phyloP scores from a whole-genome alignment of 2,797 vertebrate species.

The Macrochelys suwanniensis region DNA sequence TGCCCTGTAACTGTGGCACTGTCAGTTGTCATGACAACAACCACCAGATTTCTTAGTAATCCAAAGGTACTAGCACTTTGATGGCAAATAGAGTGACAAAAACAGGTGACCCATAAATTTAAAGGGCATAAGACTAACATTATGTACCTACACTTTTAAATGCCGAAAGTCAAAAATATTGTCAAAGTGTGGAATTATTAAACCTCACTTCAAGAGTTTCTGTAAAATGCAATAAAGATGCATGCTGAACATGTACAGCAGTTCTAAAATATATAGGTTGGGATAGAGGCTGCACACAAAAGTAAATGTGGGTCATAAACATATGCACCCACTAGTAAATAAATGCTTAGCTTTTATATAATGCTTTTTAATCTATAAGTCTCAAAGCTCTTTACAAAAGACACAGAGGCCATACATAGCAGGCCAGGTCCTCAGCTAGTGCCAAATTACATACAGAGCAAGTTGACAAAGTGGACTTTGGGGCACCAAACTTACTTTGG shows the following conservation, averaged over 20 bases:
- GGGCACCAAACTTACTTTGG: not conserved
- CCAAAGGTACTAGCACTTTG: not conserved
- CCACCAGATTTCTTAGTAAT: not conserved
- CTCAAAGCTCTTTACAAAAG: slow-evolving; percentile 5
- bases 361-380: fast-evolving
- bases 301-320: not conserved
- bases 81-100: not conserved
- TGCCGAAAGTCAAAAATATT: not conserved
- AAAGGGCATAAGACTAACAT: not conserved
- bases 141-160: not conserved
- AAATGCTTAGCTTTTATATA: not conserved
- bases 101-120: not conserved
- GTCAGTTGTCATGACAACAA: slow-evolving; percentile 58
- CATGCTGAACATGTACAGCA: not conserved
- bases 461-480: not conserved
- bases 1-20: not conserved
- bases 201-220: not conserved
- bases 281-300: not conserved
- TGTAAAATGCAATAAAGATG: not conserved
- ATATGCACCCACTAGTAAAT: not conserved
- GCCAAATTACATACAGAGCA: not conserved
- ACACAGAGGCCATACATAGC: not conserved
- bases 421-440: not conserved
- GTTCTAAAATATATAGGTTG: not conserved
- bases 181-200: not conserved